Evolutionary conservation across 2,113 vertebrate species (phyloP), one percentile per base, ranked within the genome.

Genomic region (Austrofundulus limnaeus): DNA sequence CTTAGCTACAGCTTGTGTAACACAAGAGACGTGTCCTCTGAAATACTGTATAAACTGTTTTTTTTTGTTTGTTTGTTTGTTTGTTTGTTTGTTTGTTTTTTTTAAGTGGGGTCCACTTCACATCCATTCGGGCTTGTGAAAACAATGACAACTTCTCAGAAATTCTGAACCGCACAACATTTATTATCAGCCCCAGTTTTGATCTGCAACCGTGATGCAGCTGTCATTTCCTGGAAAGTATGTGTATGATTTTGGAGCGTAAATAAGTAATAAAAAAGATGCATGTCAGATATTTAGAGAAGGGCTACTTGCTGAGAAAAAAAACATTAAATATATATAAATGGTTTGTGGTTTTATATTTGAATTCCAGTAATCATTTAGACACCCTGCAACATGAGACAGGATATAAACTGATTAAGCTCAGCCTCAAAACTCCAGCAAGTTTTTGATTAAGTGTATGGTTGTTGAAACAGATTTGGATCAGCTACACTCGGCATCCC

Each of bases 1-100:
- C 82, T 90, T 87, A 90, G 71, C 80, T 79, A 77, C 72, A 75
- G 77, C 81, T 88, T 87, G 87, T 88, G 82, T 78, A 88, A 87
- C 70, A 71, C 80, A 78, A 75, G 56, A 78, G 82, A 88, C 42
- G 80, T 88, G 77, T 85, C 86, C 64, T 63, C 58, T 81, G 76
- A 85, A 78, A n/a, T n/a, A n/a, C n/a, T n/a, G n/a, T n/a, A n/a
- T n/a, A n/a, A n/a, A n/a, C n/a, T n/a, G n/a, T n/a, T n/a, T n/a
- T n/a, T n/a, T n/a, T n/a, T n/a, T n/a, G n/a, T n/a, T n/a, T n/a
- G n/a, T n/a, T n/a, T n/a, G n/a, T n/a, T n/a, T n/a, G n/a, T n/a
- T n/a, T n/a, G n/a, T n/a, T n/a, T n/a, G n/a, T n/a, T n/a, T n/a
- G n/a, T n/a, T n/a, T n/a, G n/a, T n/a, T n/a, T n/a, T 75, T 82